Evolutionary conservation across 2,888 invertebrate species (phyloP).

Genomic region (Lepas anatifera): DNA sequence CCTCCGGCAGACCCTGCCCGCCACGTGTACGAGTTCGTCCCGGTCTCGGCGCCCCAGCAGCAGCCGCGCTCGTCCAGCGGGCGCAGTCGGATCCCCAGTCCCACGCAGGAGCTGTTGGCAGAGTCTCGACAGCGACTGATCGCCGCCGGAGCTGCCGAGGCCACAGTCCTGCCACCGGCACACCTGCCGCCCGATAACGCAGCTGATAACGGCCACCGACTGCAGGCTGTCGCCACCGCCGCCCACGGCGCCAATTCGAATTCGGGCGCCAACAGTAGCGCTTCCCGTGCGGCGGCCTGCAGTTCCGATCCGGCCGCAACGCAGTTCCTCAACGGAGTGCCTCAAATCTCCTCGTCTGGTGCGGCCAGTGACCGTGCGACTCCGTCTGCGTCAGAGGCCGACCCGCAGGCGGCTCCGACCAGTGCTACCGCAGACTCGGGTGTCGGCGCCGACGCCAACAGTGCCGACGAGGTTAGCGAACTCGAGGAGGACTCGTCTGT

Average conservation of each 20-base stretch:
- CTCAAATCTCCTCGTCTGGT: not conserved
- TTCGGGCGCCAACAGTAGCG: too few relatives aligned
- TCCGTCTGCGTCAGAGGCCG: too few relatives aligned
- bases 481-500: not conserved
- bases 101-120: not conserved
- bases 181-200: not conserved
- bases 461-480: not conserved
- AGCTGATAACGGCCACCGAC: too few relatives aligned
- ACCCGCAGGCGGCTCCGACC: too few relatives aligned
- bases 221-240: not conserved
- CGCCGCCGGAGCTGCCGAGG: too few relatives aligned
- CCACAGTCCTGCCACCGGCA: not conserved
- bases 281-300: not conserved
- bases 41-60: too few relatives aligned
- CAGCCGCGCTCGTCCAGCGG: too few relatives aligned
- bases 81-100: not conserved
- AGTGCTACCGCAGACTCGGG: not conserved
- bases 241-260: not conserved
- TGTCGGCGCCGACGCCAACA: not conserved
- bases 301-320: not conserved
- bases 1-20: not conserved
- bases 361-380: not conserved
- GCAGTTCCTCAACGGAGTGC: not conserved
- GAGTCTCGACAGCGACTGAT: not conserved
- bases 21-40: too few relatives aligned